Evolutionary conservation across 2,888 invertebrate genomes (phyloP).

Genomic region (Cylindroiulus punctatus): DNA sequence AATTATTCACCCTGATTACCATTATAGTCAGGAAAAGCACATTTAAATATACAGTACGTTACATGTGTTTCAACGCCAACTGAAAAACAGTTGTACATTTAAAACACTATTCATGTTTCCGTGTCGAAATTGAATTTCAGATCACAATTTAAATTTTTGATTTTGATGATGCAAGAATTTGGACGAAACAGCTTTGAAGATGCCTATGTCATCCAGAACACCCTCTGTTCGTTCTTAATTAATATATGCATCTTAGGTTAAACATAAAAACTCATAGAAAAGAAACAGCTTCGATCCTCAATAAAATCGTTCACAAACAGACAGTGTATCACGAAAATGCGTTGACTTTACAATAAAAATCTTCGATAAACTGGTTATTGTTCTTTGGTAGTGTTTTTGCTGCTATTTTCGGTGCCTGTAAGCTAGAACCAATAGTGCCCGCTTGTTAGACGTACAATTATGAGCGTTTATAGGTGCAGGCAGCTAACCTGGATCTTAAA

Average conservation of each 20-base stretch:
- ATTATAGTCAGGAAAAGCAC: neutral
- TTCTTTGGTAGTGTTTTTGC: neutral
- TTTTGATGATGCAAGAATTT: neutral
- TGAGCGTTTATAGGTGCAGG: conserved; percentile 31
- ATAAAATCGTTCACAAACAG: neutral
- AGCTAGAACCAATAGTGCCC: neutral
- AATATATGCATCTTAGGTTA: no score
- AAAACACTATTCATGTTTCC: neutral
- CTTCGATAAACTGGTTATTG: neutral
- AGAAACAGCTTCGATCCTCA: neutral
- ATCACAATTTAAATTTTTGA: neutral
- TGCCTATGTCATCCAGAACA: no score
- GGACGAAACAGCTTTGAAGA: no score
- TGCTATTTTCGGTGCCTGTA: neutral
- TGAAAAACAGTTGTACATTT: neutral
- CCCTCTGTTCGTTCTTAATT: no score
- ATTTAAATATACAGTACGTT: neutral
- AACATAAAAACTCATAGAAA: no score
- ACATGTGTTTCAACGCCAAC: neutral
- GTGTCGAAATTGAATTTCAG: no score
- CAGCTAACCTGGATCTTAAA: neutral
- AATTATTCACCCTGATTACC: neutral
- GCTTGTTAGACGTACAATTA: neutral
- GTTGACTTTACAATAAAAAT: neutral
- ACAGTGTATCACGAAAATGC: neutral